Percentiles rank a stretch among this genome's conserved stretches.
These are phyloP conservation scores for Drosophila erecta DNA, from an alignment of 1,140 invertebrate species.

Conservation along the genomic window DNA sequence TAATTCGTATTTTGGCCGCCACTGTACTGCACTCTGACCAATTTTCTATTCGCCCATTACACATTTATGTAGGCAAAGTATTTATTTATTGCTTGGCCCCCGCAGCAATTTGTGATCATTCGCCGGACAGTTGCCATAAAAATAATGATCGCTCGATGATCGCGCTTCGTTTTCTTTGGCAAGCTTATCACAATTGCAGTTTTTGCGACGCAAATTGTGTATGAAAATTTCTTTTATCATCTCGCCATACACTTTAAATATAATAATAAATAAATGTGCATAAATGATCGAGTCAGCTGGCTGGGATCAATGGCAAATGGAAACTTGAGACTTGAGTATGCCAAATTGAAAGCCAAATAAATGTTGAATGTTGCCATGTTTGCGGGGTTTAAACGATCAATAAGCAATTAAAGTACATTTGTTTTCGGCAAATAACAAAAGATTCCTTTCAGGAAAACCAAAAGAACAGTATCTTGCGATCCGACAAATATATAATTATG, in stretches of 20 bases:
- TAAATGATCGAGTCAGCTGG: too few species aligned
- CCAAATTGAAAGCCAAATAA: conserved; percentile 11
- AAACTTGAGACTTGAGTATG: background rate
- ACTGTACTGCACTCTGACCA: conserved; percentile 4
- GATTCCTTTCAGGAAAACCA: conserved; percentile 1
- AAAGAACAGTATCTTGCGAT: background rate
- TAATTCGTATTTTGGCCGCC: background rate
- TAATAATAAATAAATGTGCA: background rate
- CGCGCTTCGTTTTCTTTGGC: background rate
- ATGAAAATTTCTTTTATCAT: conserved; percentile 14
- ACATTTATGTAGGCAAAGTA: conserved; percentile 28
- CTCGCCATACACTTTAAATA: conserved; percentile 1
- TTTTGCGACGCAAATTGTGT: conserved; percentile 31
- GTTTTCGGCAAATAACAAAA: background rate
- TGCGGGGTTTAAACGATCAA: conserved; percentile 22
- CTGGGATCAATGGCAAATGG: conserved; percentile 7
- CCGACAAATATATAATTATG: background rate
- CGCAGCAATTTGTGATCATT: conserved; percentile 10
- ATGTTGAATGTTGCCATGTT: background rate
- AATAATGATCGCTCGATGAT: conserved; percentile 5
- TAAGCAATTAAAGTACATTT: conserved; percentile 7
- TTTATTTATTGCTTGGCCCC: conserved; percentile 10
- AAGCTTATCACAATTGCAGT: conserved; percentile 26
- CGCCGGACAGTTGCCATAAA: conserved; percentile 1
- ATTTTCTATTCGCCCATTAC: conserved; percentile 52